These are phyloP conservation scores for Tromatobia lineatoria DNA, from an alignment of 2,888 invertebrate genomes.

Conservation along the genomic window DNA sequence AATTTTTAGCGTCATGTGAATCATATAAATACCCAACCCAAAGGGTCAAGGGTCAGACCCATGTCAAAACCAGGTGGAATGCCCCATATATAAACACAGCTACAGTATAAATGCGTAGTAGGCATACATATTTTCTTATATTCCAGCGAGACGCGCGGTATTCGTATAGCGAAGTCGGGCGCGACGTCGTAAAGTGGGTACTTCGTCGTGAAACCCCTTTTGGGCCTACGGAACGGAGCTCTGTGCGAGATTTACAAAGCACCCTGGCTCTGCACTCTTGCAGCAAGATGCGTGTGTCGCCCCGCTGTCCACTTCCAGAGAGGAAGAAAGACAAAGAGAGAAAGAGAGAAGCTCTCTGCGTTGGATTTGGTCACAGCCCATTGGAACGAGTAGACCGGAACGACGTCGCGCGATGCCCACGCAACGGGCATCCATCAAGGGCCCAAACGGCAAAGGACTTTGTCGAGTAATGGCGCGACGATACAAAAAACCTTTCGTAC, in stretches of 20 bases:
- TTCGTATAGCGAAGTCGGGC: conserved; percentile 36
- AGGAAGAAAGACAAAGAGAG: conserved; percentile 22
- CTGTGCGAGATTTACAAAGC: conserved; percentile 61
- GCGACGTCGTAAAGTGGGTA: conserved; percentile 64
- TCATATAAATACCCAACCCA: no score
- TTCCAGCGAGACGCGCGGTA: conserved; percentile 37
- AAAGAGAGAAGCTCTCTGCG: conserved; percentile 55
- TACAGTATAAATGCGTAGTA: conserved; percentile 41
- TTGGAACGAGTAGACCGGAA: conserved; percentile 74
- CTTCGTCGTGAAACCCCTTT: conserved; percentile 65
- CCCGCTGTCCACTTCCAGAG: conserved; percentile 3
- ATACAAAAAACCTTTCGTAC: conserved; percentile 75
- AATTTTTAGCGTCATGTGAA: no score
- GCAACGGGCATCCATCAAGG: conserved; percentile 83
- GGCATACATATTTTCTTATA: conserved; percentile 44
- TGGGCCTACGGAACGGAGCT: conserved; percentile 40
- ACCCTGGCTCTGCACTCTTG: conserved; percentile 47
- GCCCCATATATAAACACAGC: conserved; percentile 2
- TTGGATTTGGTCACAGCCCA: conserved; percentile 77
- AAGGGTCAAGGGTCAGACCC: no score
- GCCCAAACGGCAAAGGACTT: conserved; percentile 80
- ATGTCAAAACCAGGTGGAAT: no score
- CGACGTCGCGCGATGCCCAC: conserved; percentile 77
- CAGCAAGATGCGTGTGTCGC: conserved; percentile 33
- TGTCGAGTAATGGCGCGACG: conserved; percentile 83